Evolutionary conservation across 2,113 vertebrate species (phyloP), one percentile per base, ranked within the genome.

Genomic region (Austrofundulus limnaeus): DNA sequence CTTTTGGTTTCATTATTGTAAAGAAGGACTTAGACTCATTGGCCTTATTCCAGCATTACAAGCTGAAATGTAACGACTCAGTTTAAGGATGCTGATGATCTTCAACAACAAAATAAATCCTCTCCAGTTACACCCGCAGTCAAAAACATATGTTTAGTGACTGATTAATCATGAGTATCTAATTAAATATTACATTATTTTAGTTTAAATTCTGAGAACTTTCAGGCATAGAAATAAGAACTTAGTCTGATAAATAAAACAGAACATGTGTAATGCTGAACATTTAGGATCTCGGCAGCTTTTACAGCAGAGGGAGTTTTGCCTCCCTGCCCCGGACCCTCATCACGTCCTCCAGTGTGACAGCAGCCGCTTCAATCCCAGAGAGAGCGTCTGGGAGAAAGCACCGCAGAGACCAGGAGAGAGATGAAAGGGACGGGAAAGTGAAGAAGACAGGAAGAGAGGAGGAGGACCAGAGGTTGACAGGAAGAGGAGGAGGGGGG

Each of bases 371-470:
- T 84, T 75, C 62, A 41, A 47, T 64, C 47, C 61, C 51, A 1
- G 75, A 70, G 75, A 73, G 43, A 41, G 51, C 0, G 39, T 46
- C 17, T 9, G 59, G 60, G 62, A 21, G 64, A 61, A 57, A 63
- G 53, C 64, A 66, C 24, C 53, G 1, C 31, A 38, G 65, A 74
- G 60, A 61, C 55, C 13, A 41, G 60, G 63, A 42, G 45, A 19
- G 52, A 85, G 77, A 87, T 84, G 70, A 79, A 87, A 75, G 72
- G 63, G 75, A 66, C 17, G 5, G 20, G 47, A 43, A 61, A 81
- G 76, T 59, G 78, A 72, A 68, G 61, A 58, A 48, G 84, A 88
- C 80, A 72, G 53, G 37, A 47, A 54, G 51, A 65, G 60, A 77
- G 31, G 63, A 70, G 38, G 51, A 70, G 52, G 55, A 61, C 76